Percentiles rank a stretch among this genome's conserved stretches.
Conservation (phyloP, 2,797 vertebrate species). For the Scleropages formosus region DNA sequence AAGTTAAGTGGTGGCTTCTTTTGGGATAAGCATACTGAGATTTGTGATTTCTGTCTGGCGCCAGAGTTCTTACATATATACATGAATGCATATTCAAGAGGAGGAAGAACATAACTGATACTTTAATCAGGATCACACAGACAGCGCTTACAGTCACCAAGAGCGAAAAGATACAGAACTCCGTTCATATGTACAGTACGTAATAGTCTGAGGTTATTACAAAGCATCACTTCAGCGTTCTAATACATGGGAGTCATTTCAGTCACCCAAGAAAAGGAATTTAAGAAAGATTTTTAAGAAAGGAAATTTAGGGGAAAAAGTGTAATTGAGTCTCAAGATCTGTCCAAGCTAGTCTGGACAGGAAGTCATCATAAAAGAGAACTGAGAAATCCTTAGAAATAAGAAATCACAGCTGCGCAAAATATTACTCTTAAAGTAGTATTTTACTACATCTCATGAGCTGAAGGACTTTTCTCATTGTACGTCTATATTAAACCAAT, state of each 20-base stretch:
- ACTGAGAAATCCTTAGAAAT: neutral
- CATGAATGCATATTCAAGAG: constrained; percentile 30
- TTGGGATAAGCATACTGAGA: constrained; percentile 33
- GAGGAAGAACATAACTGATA: constrained; percentile 42
- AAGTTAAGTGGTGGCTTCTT: constrained; percentile 43
- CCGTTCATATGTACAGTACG: constrained; percentile 33
- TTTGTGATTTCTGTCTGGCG: constrained; percentile 45
- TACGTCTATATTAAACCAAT: constrained; percentile 55
- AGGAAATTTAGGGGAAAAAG: too few species aligned
- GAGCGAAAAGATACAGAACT: constrained; percentile 5
- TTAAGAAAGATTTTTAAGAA: too few species aligned
- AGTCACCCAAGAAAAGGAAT: too few species aligned
- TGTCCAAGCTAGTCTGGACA: constrained; percentile 8
- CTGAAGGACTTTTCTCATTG: constrained; percentile 13
- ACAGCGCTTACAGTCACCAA: neutral
- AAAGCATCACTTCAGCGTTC: too few species aligned
- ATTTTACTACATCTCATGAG: neutral
- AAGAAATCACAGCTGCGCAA: neutral
- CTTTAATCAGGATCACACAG: constrained; percentile 21
- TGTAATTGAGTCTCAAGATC: too few species aligned
- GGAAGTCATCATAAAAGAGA: neutral
- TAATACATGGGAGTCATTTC: too few species aligned
- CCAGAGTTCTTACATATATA: neutral
- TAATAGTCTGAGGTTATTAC: too few species aligned
- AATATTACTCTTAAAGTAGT: constrained; percentile 7